Conservation (phyloP, 2,797 vertebrate species). For the Myoxocephalus aenaeus region DNA sequence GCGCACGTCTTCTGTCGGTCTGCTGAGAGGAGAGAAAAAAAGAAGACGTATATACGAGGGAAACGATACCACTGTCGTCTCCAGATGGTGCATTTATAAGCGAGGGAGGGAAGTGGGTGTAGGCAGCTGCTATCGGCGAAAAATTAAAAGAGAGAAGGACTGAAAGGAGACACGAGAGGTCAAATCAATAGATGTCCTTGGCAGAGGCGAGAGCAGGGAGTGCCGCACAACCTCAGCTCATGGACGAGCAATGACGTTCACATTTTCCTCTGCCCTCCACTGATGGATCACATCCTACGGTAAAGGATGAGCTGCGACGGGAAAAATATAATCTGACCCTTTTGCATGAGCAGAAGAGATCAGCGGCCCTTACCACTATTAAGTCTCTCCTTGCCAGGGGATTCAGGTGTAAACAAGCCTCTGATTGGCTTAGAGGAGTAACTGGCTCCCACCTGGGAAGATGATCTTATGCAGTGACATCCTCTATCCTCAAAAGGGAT, state of each 20-base stretch:
- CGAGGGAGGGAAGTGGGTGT: slow-evolving; percentile 47
- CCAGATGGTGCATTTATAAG: slow-evolving; percentile 51
- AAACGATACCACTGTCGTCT: background rate
- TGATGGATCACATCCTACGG: background rate
- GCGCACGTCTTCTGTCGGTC: slow-evolving; percentile 6
- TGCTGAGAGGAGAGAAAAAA: background rate
- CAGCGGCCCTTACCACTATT: slow-evolving; percentile 20
- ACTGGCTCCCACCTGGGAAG: slow-evolving; percentile 52
- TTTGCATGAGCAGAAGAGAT: slow-evolving; percentile 48
- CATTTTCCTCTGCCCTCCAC: slow-evolving; percentile 20
- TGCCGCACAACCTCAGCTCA: background rate
- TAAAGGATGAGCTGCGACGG: slow-evolving; percentile 29
- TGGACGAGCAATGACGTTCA: slow-evolving; percentile 8
- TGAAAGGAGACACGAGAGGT: slow-evolving; percentile 49
- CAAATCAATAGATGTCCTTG: slow-evolving; percentile 68
- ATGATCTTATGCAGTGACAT: slow-evolving; percentile 52
- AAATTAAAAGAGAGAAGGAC: slow-evolving; percentile 45
- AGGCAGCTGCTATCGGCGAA: slow-evolving; percentile 41
- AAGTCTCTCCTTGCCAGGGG: background rate
- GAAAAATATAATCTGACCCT: slow-evolving; percentile 24
- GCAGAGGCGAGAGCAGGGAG: slow-evolving; percentile 7
- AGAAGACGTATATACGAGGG: background rate
- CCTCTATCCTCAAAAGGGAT: slow-evolving; percentile 22
- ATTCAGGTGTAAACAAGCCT: slow-evolving; percentile 51
- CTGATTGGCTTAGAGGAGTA: slow-evolving; percentile 55